Base-by-base conservation (phyloP, 1,140 invertebrate genomes). In the Sesamia nonagrioides region DNA sequence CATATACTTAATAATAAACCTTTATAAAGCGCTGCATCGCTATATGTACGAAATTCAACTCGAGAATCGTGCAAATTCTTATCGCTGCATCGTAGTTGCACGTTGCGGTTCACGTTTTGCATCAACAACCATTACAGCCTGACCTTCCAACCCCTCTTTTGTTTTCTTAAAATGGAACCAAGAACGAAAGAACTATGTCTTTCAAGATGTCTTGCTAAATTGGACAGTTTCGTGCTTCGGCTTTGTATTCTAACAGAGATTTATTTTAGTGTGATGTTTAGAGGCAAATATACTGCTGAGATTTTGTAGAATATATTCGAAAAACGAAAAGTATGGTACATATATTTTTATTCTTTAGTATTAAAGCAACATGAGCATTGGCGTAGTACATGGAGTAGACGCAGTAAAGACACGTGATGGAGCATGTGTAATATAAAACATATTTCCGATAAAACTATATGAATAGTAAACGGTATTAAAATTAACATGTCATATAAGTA, bases 51-150 rank as follows among this genome's bases (percentile, higher is more conserved):
- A 77, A 73, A 83, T 60, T 84, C 78, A 81, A 63, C 71, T 77
- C n/a, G 86, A 91, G 81, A 63, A 75, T 92, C 91, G 91, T 91
- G 91, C 87, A 86, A 88, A 84, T 85, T 81, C 86, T 91, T 92
- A 91, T 92, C 91, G 80, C 58, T 18, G 78, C 83, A 90, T 91
- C 88, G 78, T 78, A 66, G 68, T 56, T 73, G 83, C 89, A 90
- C 89, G 89, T 87, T 89, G 78, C 73, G 73, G 73, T 85, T 85
- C 81, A 80, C 81, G 86, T 85, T 89, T 88, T 85, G 82, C 77
- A 81, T 84, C 82, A 79, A 58, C 66, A 72, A 66, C 86, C 84
- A 88, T 63, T 78, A 21, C 86, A 83, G 78, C 74, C 18, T 69
- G 86, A 87, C 72, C 80, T 76, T 18, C 52, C 77, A 45, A n/a